A percentile compares a stretch with the other conserved stretches of the same genome.
These are phyloP conservation scores for Crioceris asparagi DNA, from an alignment of 2,888 invertebrate species.

Conservation along the genomic window DNA sequence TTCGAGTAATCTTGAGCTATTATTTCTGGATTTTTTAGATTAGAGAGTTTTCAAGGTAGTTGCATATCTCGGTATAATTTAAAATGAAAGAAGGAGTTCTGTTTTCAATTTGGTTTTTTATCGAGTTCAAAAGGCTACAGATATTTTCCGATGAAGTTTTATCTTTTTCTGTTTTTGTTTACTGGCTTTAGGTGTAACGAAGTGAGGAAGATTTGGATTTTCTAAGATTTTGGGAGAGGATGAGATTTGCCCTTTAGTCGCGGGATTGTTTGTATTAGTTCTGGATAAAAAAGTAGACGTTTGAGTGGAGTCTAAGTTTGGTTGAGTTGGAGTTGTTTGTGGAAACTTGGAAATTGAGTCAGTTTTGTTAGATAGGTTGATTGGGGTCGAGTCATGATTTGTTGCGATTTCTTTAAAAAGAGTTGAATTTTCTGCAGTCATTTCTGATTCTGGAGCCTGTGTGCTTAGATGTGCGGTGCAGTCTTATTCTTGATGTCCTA, in stretches of 20 bases:
- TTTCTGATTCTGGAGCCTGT: too few species aligned
- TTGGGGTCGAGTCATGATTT: too few species aligned
- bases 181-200: not conserved
- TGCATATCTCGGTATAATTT: conserved; percentile 1
- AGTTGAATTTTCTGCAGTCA: too few species aligned
- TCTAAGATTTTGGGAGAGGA: conserved; percentile 1
- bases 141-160: too few species aligned
- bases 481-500: not conserved
- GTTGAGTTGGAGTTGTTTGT: too few species aligned
- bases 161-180: conserved; percentile 3
- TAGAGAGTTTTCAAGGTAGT: conserved; percentile 1
- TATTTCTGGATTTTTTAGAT: not conserved
- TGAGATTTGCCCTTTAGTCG: too few species aligned
- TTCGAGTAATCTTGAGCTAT: not conserved
- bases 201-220: not conserved
- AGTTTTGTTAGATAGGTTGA: too few species aligned
- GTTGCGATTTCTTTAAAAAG: too few species aligned
- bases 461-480: too few species aligned
- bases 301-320: too few species aligned
- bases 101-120: conserved; percentile 2
- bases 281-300: not conserved
- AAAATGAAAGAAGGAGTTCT: not conserved
- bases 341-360: not conserved
- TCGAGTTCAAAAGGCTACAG: not conserved
- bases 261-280: not conserved